Base-by-base conservation (phyloP, 1,140 invertebrate species). In the Copidosoma floridanum region DNA sequence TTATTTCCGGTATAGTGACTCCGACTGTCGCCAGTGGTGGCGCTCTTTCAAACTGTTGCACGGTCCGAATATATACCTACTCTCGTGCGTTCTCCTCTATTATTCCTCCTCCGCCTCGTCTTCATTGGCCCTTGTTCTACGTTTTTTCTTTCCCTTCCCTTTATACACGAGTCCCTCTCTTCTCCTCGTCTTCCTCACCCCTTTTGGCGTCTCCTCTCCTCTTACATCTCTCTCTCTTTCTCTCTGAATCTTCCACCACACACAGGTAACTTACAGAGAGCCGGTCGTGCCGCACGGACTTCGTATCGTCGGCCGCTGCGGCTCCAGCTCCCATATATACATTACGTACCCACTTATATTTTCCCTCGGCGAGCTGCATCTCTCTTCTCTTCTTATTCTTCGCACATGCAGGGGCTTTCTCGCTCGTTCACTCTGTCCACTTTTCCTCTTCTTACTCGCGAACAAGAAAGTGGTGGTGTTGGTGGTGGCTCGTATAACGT, bases 351-450 rank as follows among this genome's bases (percentile, higher is more conserved):
- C 37, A 32, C 37, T 50, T 24, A 57, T 55, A 55, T 64, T 54
- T n/a, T 52, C 32, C 41, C n/a, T n/a, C 57, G 35, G 46, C 14
- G 48, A 41, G 63, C 21, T 59, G 40, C 41, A 21, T 20, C 40
- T 63, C 27, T 43, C 52, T 44, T 23, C 48, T 40, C 58, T 57
- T 50, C 35, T 57, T 63, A 35, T 67, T 62, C 56, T 56, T 61
- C 26, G 46, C 53, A 61, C 57, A 37, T 40, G n/a, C n/a, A n/a
- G n/a, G 23, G 27, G 18, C 40, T 63, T 58, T 68, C 46, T 43
- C 53, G 44, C 46, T 53, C 18, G 57, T 46, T 29, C 41, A 24
- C 61, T 21, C 43, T 53, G 32, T 16, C 10, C 7, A 12, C 21
- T 35, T n/a, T n/a, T 8, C 11, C 27, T 23, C 23, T 18, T 54